Base-by-base conservation (phyloP, 2,797 vertebrate genomes). In the Geotria australis region DNA sequence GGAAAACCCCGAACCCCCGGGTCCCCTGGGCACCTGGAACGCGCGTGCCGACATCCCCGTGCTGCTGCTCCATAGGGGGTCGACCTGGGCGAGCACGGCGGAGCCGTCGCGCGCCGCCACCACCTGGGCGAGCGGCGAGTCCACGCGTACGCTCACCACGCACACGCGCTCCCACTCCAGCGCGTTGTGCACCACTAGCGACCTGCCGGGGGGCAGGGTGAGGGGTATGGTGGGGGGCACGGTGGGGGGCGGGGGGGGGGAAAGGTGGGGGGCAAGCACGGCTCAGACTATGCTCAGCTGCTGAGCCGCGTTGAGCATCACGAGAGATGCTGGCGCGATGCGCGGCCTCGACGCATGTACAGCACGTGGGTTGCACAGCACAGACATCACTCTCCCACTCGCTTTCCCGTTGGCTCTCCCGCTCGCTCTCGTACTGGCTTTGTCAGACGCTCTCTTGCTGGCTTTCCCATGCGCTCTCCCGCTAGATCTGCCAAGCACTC, bases 111-210 rank as follows among this genome's bases (percentile, higher is more conserved):
- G 83, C 0, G 80, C 82, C 0, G 80, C 82, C 2, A 86, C 76
- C 53, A 95, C 80, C 0, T 72, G 71, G 58, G 86, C 74, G 0
- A 67, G 72, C 0, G 76, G 73, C 0, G 80, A 77, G 73, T 75
- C 81, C 64, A 95, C 82, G 65, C 89, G 66, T 61, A 89, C 71
- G 0, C 77, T 78, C 62, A 89, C 79, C 5, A 76, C 46, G 0
- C 76, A 84, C 65, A 91, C 72, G 8, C 81, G 77, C 60, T 95
- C 85, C 68, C 88, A 84, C 62, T 88, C 91, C 58, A 95, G 61
- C 0, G 83, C 79, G 70, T 95, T 98, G 70, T 88, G 94, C n/a
- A 94, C 70, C 61, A 95, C 80, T 68, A 95, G 62, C 49, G 80
- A 94, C 67, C 91, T 98, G 66, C 15, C 68, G 72, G 63, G 67